Conservation (phyloP, 2,113 vertebrate species). For the Sinocyclocheilus maitianheensis region DNA sequence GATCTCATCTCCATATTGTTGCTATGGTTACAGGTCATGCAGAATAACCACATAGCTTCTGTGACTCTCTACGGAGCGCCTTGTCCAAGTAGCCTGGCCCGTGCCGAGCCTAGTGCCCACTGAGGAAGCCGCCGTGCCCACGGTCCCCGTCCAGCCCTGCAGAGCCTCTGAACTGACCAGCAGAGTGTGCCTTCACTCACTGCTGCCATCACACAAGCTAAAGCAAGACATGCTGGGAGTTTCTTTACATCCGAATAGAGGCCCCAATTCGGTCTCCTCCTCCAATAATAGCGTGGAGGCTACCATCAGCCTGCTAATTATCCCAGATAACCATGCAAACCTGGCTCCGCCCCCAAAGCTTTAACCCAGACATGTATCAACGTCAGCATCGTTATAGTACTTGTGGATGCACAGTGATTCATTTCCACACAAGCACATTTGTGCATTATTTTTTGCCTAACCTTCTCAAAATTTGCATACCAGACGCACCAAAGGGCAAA, state of each 20-base stretch:
- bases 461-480: conserved; percentile 19
- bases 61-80: conserved; percentile 95
- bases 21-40: conserved; percentile 87
- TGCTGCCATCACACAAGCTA: conserved; percentile 69
- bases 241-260: conserved; percentile 42
- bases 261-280: neutral
- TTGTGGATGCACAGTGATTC: conserved; percentile 46
- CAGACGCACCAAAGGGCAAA: conserved; percentile 16
- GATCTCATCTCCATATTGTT: conserved; percentile 37
- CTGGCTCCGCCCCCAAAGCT: conserved; percentile 2
- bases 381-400: conserved; percentile 27
- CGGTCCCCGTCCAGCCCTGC: conserved; percentile 72
- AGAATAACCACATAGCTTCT: conserved; percentile 99
- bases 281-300: neutral
- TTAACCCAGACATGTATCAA: conserved; percentile 19
- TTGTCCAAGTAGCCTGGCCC: conserved; percentile 79
- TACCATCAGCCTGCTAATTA: neutral
- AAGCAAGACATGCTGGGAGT: conserved; percentile 68
- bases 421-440: conserved; percentile 4
- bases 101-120: conserved; percentile 84
- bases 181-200: conserved; percentile 81
- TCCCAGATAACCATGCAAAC: neutral
- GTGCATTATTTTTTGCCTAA: conserved; percentile 16
- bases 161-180: conserved; percentile 68
- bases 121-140: conserved; percentile 72